Percentiles rank a stretch among this genome's conserved stretches.
phyloP scores from a whole-genome alignment of 2,113 vertebrate genomes.

The Oostethus manadensis region DNA sequence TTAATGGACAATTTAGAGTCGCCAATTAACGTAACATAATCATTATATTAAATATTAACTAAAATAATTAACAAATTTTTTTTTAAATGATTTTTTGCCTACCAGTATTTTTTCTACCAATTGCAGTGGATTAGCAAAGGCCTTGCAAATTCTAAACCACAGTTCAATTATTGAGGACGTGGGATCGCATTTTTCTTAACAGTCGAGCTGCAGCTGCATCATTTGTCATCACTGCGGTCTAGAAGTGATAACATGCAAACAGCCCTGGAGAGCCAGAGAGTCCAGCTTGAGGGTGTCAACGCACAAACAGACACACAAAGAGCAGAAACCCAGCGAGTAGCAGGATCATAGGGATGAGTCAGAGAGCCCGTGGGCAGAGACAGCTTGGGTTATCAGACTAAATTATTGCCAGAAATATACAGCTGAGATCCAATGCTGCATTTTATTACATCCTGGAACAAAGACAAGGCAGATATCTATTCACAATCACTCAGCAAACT shows the following conservation, averaged over 20 bases:
- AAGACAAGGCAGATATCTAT: constrained; percentile 16
- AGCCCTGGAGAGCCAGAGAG: constrained; percentile 21
- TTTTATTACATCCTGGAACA: constrained; percentile 24
- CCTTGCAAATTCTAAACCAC: background rate
- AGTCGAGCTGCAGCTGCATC: constrained; percentile 34
- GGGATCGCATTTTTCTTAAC: constrained; percentile 14
- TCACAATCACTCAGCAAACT: background rate
- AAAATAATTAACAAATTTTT: no score
- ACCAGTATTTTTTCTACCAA: no score
- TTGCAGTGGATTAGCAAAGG: no score
- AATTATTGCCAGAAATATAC: constrained; percentile 41
- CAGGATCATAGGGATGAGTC: constrained; percentile 56
- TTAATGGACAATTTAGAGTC: no score
- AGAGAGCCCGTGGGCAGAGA: constrained; percentile 52
- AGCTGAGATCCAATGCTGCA: constrained; percentile 16
- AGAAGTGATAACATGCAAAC: constrained; percentile 45
- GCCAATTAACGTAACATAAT: no score
- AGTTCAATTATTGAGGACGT: constrained; percentile 20
- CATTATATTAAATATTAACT: no score
- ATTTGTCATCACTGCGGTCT: constrained; percentile 36
- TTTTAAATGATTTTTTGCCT: no score
- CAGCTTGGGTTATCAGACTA: constrained; percentile 51
- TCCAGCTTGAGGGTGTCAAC: constrained; percentile 52
- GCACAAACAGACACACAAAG: constrained; percentile 16
- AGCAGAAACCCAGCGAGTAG: constrained; percentile 27